phyloP scores from a whole-genome alignment of 1,140 invertebrate species.

The Solen grandis region DNA sequence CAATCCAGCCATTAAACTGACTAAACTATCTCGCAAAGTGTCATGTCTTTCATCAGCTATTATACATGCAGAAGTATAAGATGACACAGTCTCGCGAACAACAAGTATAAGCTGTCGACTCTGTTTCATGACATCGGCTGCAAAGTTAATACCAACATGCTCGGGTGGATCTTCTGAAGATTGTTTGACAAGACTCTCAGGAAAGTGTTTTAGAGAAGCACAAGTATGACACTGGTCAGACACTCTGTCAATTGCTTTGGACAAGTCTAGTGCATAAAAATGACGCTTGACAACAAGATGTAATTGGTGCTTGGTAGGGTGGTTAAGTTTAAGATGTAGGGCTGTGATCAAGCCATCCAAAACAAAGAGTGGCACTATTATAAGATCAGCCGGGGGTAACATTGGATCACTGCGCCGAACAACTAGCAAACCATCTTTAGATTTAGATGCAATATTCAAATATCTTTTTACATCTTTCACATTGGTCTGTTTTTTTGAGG shows the following conservation, averaged over 20 bases:
- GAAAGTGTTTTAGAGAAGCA: conserved; percentile 39
- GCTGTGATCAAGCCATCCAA: not conserved
- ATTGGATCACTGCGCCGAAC: not conserved
- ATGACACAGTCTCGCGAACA: conserved; percentile 45
- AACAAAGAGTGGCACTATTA: not conserved
- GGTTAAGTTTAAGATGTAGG: not conserved
- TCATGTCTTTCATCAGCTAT: conserved; percentile 27
- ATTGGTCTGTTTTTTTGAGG: conserved; percentile 57
- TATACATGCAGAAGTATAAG: conserved; percentile 31
- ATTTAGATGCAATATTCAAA: conserved; percentile 28
- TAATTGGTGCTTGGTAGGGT: conserved; percentile 27
- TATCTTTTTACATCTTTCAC: conserved; percentile 58
- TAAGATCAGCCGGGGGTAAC: not conserved
- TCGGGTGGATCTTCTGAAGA: conserved; percentile 17
- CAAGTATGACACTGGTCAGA: conserved; percentile 52
- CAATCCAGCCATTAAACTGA: not conserved
- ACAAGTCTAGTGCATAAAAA: conserved; percentile 61
- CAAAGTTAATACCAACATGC: conserved; percentile 34
- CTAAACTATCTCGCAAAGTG: conserved; percentile 1
- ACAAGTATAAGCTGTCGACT: conserved; percentile 52
- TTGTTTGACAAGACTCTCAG: conserved; percentile 48
- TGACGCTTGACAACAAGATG: conserved; percentile 44
- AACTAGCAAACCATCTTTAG: conserved; percentile 50
- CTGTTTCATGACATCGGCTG: conserved; percentile 51
- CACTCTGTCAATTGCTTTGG: conserved; percentile 21